Evolutionary conservation across 37 sponge, comb jelly and placozoan species (phyloP).

Genomic region (Chondrosia reniformis): DNA sequence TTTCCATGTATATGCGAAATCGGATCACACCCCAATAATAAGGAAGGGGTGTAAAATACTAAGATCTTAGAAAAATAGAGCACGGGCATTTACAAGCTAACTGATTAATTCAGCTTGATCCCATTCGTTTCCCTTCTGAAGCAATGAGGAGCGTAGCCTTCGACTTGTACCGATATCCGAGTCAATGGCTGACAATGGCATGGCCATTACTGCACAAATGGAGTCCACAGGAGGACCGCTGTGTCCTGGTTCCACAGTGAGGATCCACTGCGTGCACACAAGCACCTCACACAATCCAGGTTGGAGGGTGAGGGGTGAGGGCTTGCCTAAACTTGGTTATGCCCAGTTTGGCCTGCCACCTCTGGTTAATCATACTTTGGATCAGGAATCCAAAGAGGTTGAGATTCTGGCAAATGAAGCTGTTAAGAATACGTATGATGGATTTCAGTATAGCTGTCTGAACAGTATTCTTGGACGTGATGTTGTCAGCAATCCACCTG

Average conservation of each 20-base stretch:
- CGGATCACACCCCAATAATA: too few relatives aligned
- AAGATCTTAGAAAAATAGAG: too few relatives aligned
- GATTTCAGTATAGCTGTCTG: neutral
- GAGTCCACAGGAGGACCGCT: too few relatives aligned
- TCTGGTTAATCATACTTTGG: neutral
- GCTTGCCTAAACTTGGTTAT: neutral
- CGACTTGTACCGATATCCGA: too few relatives aligned
- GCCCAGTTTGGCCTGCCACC: neutral
- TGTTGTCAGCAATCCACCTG: neutral
- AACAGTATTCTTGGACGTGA: neutral
- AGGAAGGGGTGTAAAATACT: too few relatives aligned
- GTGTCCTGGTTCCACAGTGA: neutral
- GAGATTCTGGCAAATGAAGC: neutral
- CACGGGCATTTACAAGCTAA: too few relatives aligned
- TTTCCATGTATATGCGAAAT: too few relatives aligned
- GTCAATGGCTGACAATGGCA: too few relatives aligned
- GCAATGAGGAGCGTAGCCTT: too few relatives aligned
- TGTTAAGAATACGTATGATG: neutral
- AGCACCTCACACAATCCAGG: neutral
- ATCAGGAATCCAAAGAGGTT: neutral
- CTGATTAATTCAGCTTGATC: too few relatives aligned
- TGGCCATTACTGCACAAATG: too few relatives aligned
- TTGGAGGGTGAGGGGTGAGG: slow-evolving; percentile 1
- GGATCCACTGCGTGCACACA: neutral
- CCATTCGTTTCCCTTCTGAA: too few relatives aligned